A percentile compares a stretch with the other conserved stretches of the same genome.
Evolutionary conservation across 1,140 invertebrate genomes (phyloP).

Genomic region (Platyura marginata): DNA sequence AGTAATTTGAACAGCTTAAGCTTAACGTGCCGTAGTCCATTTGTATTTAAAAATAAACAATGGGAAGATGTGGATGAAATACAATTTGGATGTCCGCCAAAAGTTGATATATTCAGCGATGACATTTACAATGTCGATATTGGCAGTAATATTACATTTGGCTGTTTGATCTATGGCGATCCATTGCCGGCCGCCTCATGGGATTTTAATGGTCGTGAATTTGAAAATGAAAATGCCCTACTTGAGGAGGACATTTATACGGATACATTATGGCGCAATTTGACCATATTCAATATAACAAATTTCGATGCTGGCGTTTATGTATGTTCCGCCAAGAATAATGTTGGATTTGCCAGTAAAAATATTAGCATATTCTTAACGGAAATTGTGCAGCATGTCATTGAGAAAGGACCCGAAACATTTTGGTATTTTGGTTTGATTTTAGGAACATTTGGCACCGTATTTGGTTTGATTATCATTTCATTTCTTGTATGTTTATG

Average conservation of each 20-base stretch:
- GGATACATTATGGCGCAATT: conserved; percentile 39
- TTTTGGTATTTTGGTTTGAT: conserved; percentile 25
- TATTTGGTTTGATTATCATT: conserved; percentile 17
- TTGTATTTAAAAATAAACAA: conserved; percentile 31
- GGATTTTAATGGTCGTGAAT: conserved; percentile 52
- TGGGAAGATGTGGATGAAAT: conserved; percentile 45
- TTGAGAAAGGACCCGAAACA: conserved; percentile 21
- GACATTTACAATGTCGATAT: conserved; percentile 45
- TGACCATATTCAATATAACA: conserved; percentile 52
- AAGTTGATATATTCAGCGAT: conserved; percentile 35
- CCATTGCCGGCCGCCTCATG: conserved; percentile 68
- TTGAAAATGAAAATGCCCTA: conserved; percentile 29
- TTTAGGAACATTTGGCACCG: conserved; percentile 23
- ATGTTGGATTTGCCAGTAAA: conserved; percentile 44
- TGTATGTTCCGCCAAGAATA: conserved; percentile 55
- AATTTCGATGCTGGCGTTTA: conserved; percentile 65
- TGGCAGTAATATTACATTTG: conserved; percentile 57
- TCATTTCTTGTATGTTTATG: conserved; percentile 32
- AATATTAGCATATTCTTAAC: conserved; percentile 53
- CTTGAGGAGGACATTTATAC: conserved; percentile 18
- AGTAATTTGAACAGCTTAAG: conserved; percentile 47
- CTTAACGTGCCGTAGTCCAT: conserved; percentile 39
- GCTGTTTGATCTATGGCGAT: conserved; percentile 62
- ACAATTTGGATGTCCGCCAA: conserved; percentile 57
- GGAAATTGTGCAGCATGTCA: conserved; percentile 36